Base-by-base conservation (phyloP, 1,140 invertebrate genomes). In the Bradynema listronoti region DNA sequence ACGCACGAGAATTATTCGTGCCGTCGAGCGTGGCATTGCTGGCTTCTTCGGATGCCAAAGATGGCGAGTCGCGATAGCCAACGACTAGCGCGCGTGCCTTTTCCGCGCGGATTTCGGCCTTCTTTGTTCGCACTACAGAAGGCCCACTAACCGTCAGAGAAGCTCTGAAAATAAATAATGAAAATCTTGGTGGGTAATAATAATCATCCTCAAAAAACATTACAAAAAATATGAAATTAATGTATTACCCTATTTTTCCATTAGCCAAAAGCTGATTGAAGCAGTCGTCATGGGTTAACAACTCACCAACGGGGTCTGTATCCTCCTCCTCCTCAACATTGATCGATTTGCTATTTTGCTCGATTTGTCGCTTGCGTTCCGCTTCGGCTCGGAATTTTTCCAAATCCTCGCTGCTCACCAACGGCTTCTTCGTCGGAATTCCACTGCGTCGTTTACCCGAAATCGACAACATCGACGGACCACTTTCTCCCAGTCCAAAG, bases 21-120 rank as follows among this genome's bases (percentile, higher is more conserved):
- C n/a, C n/a, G n/a, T n/a, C n/a, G n/a, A n/a, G n/a, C n/a, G n/a
- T n/a, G n/a, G 25, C 24, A 24, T 16, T 30, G 24, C 16, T 55
- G 22, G 56, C 30, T 16, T 52, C 51, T 27, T 1, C 56, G 36
- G 36, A 39, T 11, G 11, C 36, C 36, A 39, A 11, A 39, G 11
- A 11, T 11, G 36, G 36, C 19, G 36, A 11, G 36, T 9, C 27
- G 42, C 19, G 3, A 6, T 22, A 27, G 4, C 19, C 42, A 22
- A 19, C 27, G 19, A 32, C 47, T 24, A n/a, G n/a, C 29, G 47
- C 47, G 4, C 27, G 27, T 19, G 47, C 60, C 19, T 41, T 47
- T 46, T 61, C 60, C 27, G 61, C 62, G n/a, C 62, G 25, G 5
- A 63, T 39, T 27, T 63, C 61, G n/a, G 61, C 61, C 19, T 63